These are phyloP conservation scores for Alsophila aescularia DNA, from an alignment of 2,888 invertebrate species.

Conservation along the genomic window DNA sequence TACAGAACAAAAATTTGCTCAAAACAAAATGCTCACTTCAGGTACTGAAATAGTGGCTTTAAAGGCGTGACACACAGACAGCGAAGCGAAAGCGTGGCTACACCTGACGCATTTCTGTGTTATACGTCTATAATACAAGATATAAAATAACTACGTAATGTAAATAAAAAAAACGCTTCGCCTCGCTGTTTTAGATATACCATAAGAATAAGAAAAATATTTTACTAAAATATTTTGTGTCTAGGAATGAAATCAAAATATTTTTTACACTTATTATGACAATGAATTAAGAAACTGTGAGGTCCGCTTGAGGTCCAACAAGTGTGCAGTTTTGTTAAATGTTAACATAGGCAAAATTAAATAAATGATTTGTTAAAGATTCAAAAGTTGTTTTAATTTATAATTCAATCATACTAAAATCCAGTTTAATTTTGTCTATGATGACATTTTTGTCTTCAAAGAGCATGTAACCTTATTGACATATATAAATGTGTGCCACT, in stretches of 20 bases:
- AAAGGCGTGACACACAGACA: no score
- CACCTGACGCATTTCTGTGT: no score
- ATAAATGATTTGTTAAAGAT: conserved; percentile 6
- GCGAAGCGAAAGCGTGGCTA: no score
- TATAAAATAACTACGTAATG: no score
- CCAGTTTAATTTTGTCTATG: conserved; percentile 9
- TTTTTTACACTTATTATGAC: not conserved
- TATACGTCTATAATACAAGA: no score
- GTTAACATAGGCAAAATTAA: conserved; percentile 13
- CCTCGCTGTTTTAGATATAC: no score
- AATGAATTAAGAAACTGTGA: not conserved
- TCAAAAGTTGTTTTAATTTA: conserved; percentile 7
- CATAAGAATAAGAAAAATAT: no score
- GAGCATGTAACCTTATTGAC: not conserved
- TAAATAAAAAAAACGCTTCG: no score
- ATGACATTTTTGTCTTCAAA: not conserved
- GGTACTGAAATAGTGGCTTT: no score
- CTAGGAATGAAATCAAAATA: not conserved
- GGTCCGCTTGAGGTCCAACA: not conserved
- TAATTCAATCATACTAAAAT: not conserved
- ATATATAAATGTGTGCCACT: not conserved
- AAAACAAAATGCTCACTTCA: no score
- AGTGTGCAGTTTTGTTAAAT: conserved; percentile 37
- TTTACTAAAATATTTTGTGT: no score
- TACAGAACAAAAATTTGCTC: no score